Conservation (phyloP, 2,888 invertebrate species). For the Rhyacophila evoluta region DNA sequence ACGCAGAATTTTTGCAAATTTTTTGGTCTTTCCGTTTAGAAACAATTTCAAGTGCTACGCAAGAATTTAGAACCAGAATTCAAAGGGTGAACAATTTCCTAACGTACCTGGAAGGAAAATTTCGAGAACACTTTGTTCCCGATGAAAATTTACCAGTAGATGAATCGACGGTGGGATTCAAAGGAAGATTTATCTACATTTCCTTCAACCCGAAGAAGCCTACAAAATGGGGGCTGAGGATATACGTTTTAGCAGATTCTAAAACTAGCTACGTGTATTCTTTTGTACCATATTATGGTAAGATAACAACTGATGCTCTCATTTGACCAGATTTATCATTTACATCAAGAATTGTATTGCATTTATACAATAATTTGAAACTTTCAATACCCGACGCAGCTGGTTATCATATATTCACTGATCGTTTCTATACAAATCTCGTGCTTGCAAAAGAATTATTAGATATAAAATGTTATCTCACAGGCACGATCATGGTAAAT, state of each 20-base stretch:
- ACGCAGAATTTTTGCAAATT: slow-evolving; percentile 1
- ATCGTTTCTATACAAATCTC: slow-evolving; percentile 53
- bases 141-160: slow-evolving; percentile 11
- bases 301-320: slow-evolving; percentile 47
- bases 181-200: slow-evolving; percentile 52
- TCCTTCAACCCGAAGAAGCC: slow-evolving; percentile 53
- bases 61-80: slow-evolving; percentile 5
- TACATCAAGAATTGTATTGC: slow-evolving; percentile 53
- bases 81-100: slow-evolving; percentile 26
- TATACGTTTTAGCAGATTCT: slow-evolving; percentile 47
- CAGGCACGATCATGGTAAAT: slow-evolving; percentile 54
- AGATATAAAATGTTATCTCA: slow-evolving; percentile 53
- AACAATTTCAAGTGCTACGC: neutral
- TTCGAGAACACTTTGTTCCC: neutral
- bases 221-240: slow-evolving; percentile 27
- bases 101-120: neutral
- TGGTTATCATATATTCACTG: slow-evolving; percentile 54
- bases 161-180: slow-evolving; percentile 55
- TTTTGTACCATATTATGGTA: slow-evolving; percentile 51
- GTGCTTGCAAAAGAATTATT: slow-evolving; percentile 53
- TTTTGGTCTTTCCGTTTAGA: slow-evolving; percentile 3
- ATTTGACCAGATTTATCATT: slow-evolving; percentile 46
- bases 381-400: slow-evolving; percentile 42
- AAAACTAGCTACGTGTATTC: slow-evolving; percentile 46
- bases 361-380: slow-evolving; percentile 49